Evolutionary conservation across 1,140 invertebrate genomes (phyloP), one percentile per base, ranked within the genome.

Genomic region (Platyscapa corneri): DNA sequence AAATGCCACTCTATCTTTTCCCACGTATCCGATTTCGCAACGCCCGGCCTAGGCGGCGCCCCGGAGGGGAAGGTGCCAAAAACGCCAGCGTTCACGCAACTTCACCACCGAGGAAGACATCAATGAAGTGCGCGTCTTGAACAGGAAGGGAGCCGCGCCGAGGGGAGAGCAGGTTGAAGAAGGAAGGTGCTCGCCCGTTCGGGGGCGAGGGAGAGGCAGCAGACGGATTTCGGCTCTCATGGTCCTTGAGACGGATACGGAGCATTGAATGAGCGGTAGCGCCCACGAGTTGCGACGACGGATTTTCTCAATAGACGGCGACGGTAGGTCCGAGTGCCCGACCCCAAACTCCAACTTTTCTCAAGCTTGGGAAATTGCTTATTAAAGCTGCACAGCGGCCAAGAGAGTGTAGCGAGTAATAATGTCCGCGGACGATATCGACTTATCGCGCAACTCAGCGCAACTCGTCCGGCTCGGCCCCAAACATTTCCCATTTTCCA

Each of bases 1-100:
- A 64, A 60, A 72, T 74, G 37, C 70, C 37, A 23, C 70, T 74
- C 70, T 74, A 42, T 64, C 76, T 72, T 56, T 85, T 85, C 84
- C 84, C 84, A 81, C 78, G 84, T 80, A 72, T 80, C 34, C 76
- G 60, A 70, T 84, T 78, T 84, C 65, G 77, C 65, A 74, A 80
- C 32, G 20, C 18, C 0, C 2, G 2, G 16, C 37, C 16, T 20
- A 42, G 6, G 39, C 7, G 2, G 37, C 12, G 70, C 14, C 27
- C 6, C 7, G 16, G 18, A 65, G 34, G 18, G 72, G 76, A 80
- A 84, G 76, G 83, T 72, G 84, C 84, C 84, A 81, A 85, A 84
- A 82, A 23, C 12, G 64, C 23, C 30, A 12, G 39, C 49, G 67
- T 82, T 74, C 67, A 82, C 67, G 80, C 80, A 74, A 82, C 49